Base-by-base conservation (phyloP, 2,888 invertebrate genomes). In the Eubasilissa splendida region DNA sequence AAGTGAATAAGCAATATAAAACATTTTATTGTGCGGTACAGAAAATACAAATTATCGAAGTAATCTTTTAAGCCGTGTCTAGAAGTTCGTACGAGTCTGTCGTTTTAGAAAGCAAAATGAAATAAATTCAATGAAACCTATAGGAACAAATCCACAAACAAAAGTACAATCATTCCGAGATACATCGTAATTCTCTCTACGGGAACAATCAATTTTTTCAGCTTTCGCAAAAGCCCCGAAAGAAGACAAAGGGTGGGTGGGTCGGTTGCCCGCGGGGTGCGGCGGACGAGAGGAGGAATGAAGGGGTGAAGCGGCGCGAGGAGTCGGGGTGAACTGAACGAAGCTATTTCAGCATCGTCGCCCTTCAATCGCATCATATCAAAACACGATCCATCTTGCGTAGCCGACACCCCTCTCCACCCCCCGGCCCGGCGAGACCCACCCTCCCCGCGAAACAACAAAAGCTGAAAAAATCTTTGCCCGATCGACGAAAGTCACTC, bases 351-450 rank as follows among this genome's bases (percentile, higher is more conserved):
- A 79, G 83, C 83, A 75, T 79, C 81, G 79, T 79, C 83, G 83
- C 83, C 81, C 81, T 81, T 83, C 83, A 85, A 87, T 86, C 87
- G 86, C 86, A 87, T 87, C 86, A 86, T 87, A 87, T 87, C 86
- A 87, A 86, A 86, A 85, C 85, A 86, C 85, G 85, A 87, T 87
- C 86, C 86, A 87, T 87, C 87, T 87, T 86, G 84, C 84, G 65
- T 75, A 71, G 59, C 80, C 76, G 77, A 81, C 65, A 14, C 59
- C 79, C 73, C 68, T 31, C 74, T 5, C 65, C 11, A 53, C 79
- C 73, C 42, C 42, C 42, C 4, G 56, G 14, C 80, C 58, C 31
- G 33, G 7, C 75, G 75, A 42, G 52, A 78, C 68, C 79, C 50
- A 70, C 53, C 74, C 53, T 71, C 59, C 77, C 71, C 59, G 68